A percentile compares a stretch with the other conserved stretches of the same genome.
Conservation (phyloP, 37 sponge, comb jelly and placozoan species). For the Amphimedon queenslandica region DNA sequence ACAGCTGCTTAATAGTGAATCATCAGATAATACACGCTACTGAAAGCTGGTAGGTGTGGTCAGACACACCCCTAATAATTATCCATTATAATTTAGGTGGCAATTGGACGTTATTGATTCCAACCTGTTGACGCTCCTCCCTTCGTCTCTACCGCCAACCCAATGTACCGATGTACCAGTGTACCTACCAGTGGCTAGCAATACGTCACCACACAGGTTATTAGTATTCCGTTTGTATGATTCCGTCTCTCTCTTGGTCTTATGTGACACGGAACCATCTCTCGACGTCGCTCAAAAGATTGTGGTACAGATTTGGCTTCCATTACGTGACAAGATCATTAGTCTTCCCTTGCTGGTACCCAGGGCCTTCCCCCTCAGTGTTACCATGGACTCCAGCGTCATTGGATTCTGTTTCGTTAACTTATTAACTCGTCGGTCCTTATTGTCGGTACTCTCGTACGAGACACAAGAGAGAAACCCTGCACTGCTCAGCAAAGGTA, state of each 20-base stretch:
- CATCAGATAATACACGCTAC: conserved; percentile 35
- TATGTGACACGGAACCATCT: conserved; percentile 53
- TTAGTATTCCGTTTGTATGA: conserved; percentile 46
- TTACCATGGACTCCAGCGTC: conserved; percentile 27
- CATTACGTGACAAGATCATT: conserved; percentile 7
- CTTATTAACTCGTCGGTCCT: background rate
- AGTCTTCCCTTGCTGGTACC: background rate
- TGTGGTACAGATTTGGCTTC: conserved; percentile 27
- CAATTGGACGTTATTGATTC: conserved; percentile 39
- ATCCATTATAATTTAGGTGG: conserved; percentile 40
- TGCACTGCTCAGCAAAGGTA: conserved; percentile 1
- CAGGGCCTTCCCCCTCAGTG: background rate
- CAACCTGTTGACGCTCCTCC: conserved; percentile 45
- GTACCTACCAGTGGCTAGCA: conserved; percentile 64
- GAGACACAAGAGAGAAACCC: background rate
- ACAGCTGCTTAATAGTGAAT: conserved; percentile 52
- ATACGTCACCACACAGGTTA: conserved; percentile 52
- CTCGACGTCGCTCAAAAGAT: conserved; percentile 9
- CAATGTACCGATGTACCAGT: conserved; percentile 55
- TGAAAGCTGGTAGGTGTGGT: conserved; percentile 54
- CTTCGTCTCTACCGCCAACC: conserved; percentile 37
- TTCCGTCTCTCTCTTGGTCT: conserved; percentile 20
- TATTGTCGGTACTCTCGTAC: background rate
- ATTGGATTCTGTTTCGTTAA: conserved; percentile 41
- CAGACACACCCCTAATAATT: background rate